Evolutionary conservation across 2,797 vertebrate genomes (phyloP), one percentile per base, ranked within the genome.

Genomic region (Molossus molossus): DNA sequence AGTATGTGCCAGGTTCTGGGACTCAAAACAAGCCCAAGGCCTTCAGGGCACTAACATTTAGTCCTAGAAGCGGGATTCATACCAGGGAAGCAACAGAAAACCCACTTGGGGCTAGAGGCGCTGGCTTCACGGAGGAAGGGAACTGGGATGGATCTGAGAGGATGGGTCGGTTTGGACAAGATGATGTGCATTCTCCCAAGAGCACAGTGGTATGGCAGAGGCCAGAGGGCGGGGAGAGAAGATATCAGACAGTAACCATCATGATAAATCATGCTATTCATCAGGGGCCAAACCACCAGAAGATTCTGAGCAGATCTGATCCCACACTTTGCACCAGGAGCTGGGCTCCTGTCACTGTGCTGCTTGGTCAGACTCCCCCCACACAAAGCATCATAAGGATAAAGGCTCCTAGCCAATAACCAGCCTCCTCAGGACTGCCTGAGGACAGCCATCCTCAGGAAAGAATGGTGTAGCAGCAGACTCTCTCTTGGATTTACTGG

Each of bases 401-500:
- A 45, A 60, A 67, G 79, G 62, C 3, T 18, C 90, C 90, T 48
- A 29, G 3, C 27, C 27, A 18, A 5, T 23, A 76, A 29, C 37
- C 18, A 17, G 75, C 58, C 48, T 27, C n/a, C 70, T 73, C 23
- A 33, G 77, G 48, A n/a, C 0, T 4, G 3, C 65, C 65, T 64
- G 29, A 17, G 23, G 33, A 33, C 33, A 33, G 33, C 33, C 33
- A 33, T 33, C 33, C 2, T 23, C 21, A 84, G 92, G 81, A 29
- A 48, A 45, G 76, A 57, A 21, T 2, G 13, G 27, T 5, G 17
- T 14, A 2, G n/a, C 48, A 45, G 60, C 13, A 15, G 45, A 12
- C 29, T 64, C 14, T 9, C 23, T 55, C 64, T 62, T 73, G 80
- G 23, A 40, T 95, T 90, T 89, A 92, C 55, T 84, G 91, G 94